Conservation (phyloP, 30 jellyfish, hydroid and myxozoan genomes). For the Turritopsis rubra region DNA sequence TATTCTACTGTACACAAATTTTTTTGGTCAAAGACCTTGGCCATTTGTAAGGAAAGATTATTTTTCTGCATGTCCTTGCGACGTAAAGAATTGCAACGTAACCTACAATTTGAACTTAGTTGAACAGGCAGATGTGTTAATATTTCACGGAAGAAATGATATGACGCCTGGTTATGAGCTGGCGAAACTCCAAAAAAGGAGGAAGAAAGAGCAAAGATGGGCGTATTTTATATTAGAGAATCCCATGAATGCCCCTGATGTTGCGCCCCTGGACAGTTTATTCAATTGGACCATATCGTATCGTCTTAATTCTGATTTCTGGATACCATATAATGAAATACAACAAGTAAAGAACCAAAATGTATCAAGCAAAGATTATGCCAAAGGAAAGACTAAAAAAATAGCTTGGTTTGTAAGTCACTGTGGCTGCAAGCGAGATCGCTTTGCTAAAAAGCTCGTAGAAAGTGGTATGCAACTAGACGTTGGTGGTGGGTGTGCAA, state of each 20-base stretch:
- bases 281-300: slow-evolving; percentile 85
- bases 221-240: background rate
- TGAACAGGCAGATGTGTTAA: background rate
- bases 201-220: background rate
- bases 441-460: slow-evolving; percentile 40
- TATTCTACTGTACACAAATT: slow-evolving; percentile 53
- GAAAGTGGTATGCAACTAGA: slow-evolving; percentile 27
- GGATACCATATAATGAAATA: slow-evolving; percentile 44
- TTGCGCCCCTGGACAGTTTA: slow-evolving; percentile 18
- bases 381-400: slow-evolving; percentile 32
- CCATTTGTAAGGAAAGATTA: background rate
- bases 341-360: background rate
- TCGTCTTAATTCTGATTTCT: slow-evolving; percentile 46
- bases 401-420: slow-evolving; percentile 65
- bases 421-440: slow-evolving; percentile 66
- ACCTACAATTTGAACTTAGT: background rate
- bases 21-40: slow-evolving; percentile 56
- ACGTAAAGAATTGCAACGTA: background rate
- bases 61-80: background rate
- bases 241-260: background rate
- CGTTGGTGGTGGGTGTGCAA: slow-evolving; percentile 64
- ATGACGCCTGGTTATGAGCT: background rate
- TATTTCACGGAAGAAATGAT: background rate
- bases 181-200: background rate
- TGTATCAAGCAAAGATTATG: slow-evolving; percentile 18